Evolutionary conservation across 2,113 vertebrate species (phyloP).

Genomic region (Gallinago jamesoni): DNA sequence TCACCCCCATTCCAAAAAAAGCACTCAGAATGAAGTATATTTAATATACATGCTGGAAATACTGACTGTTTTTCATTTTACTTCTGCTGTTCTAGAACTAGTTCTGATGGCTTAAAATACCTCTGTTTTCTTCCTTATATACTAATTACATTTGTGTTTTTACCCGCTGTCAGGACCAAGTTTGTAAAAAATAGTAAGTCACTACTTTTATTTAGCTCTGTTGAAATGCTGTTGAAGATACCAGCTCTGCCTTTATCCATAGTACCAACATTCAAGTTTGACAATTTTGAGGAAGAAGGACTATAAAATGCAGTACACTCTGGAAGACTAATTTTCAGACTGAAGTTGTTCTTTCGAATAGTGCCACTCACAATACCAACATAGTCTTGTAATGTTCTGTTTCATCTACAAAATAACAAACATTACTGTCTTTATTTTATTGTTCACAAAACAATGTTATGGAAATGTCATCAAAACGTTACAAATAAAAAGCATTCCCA

Average conservation of each 20-base stretch:
- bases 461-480: background rate
- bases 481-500: background rate
- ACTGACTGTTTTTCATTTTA: background rate
- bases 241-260: background rate
- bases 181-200: background rate
- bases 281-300: background rate
- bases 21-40: background rate
- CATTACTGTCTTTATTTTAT: background rate
- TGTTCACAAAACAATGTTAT: background rate
- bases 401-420: background rate
- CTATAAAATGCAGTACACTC: background rate
- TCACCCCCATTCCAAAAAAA: background rate
- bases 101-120: background rate
- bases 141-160: background rate
- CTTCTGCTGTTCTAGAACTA: background rate
- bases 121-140: background rate
- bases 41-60: background rate
- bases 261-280: background rate
- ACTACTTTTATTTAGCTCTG: background rate
- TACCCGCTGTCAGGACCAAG: background rate
- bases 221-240: background rate
- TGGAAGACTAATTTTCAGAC: background rate
- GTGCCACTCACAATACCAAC: background rate
- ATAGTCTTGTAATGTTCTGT: background rate
- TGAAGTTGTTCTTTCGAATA: background rate